Conservation (phyloP, 2,888 invertebrate genomes). For the Sinelater perroti region DNA sequence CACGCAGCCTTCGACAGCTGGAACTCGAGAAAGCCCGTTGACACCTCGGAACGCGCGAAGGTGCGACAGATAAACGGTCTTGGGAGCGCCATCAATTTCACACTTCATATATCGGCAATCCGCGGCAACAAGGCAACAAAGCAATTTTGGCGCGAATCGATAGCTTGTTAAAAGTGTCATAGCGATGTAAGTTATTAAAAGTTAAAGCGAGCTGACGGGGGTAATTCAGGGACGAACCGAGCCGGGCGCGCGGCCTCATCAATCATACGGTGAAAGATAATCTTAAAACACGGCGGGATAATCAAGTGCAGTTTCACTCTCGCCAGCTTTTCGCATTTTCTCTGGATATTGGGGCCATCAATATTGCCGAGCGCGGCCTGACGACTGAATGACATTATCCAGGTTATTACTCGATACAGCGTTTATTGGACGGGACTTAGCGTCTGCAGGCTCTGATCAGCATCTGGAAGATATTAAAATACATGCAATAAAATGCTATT, state of each 20-base stretch:
- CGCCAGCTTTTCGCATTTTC: slow-evolving; percentile 23
- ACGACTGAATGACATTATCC: not conserved
- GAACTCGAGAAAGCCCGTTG: not conserved
- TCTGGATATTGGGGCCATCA: slow-evolving; percentile 11
- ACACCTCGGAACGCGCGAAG: not conserved
- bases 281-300: slow-evolving; percentile 42
- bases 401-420: no score
- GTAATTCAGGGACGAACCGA: slow-evolving; percentile 54
- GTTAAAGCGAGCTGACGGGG: slow-evolving; percentile 53
- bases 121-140: slow-evolving; percentile 27
- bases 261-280: slow-evolving; percentile 53
- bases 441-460: no score
- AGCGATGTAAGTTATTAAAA: slow-evolving; percentile 57
- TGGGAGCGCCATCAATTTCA: slow-evolving; percentile 21
- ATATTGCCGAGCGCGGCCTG: slow-evolving; percentile 5
- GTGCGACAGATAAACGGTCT: not conserved
- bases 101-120: slow-evolving; percentile 22
- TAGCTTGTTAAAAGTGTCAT: slow-evolving; percentile 53
- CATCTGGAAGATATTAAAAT: no score
- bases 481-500: no score
- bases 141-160: slow-evolving; percentile 42
- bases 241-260: slow-evolving; percentile 54
- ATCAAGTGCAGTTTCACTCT: slow-evolving; percentile 36
- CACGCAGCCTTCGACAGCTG: no score
- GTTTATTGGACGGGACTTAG: no score